A percentile compares a stretch with the other conserved stretches of the same genome.
These are phyloP conservation scores for Poecilobothrus nobilitatus DNA, from an alignment of 2,888 invertebrate species.

Conservation along the genomic window DNA sequence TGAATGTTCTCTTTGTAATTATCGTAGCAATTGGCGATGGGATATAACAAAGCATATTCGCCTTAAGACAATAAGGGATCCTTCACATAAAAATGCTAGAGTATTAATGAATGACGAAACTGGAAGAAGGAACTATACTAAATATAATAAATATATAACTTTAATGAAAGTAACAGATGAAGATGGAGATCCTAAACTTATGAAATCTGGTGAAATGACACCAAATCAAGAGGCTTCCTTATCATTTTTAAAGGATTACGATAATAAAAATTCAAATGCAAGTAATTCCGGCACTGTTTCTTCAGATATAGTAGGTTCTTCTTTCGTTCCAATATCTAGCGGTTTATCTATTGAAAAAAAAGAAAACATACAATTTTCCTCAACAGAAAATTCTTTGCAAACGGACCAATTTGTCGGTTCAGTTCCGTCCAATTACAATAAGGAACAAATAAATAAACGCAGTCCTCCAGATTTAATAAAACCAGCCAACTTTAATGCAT, in stretches of 20 bases:
- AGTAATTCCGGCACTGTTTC: constrained; percentile 18
- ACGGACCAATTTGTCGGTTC: not conserved
- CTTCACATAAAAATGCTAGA: constrained; percentile 68
- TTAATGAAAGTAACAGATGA: constrained; percentile 55
- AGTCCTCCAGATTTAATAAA: constrained; percentile 51
- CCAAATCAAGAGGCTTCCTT: constrained; percentile 47
- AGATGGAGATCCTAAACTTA: constrained; percentile 43
- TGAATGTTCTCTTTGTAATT: constrained; percentile 88
- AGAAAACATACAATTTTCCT: not conserved
- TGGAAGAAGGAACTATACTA: constrained; percentile 81
- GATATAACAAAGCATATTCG: constrained; percentile 94
- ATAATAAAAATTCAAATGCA: constrained; percentile 38
- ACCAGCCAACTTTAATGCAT: constrained; percentile 37
- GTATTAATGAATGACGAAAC: constrained; percentile 88
- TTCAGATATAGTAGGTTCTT: constrained; percentile 20
- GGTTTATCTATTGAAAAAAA: constrained; percentile 22
- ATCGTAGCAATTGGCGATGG: constrained; percentile 94
- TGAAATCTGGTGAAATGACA: constrained; percentile 42
- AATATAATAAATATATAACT: constrained; percentile 83
- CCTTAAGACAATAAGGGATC: constrained; percentile 76
- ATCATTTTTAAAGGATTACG: constrained; percentile 47
- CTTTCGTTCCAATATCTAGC: constrained; percentile 16
- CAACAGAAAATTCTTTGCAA: not conserved
- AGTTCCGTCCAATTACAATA: not conserved
- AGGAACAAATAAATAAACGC: constrained; percentile 27